Conservation (phyloP, 1,140 invertebrate species). For the Camponotus floridanus region DNA sequence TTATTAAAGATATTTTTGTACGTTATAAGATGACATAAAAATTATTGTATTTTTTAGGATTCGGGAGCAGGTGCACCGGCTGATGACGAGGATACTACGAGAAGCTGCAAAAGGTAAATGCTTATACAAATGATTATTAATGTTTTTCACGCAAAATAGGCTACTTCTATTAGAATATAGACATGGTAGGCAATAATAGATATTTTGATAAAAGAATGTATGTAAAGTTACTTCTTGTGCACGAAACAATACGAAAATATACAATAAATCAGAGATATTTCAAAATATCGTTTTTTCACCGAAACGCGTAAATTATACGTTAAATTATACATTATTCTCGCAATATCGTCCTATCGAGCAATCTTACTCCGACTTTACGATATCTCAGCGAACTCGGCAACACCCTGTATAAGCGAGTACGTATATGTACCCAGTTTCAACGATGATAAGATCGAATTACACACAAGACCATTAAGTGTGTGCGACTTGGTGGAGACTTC, state of each 20-base stretch:
- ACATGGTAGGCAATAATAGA: not conserved
- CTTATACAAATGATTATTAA: constrained; percentile 8
- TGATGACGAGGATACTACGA: constrained; percentile 85
- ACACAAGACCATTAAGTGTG: constrained; percentile 35
- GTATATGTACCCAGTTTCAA: constrained; percentile 6
- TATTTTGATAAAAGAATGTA: not conserved
- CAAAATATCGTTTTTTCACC: not conserved
- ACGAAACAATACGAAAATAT: not conserved
- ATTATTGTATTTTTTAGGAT: constrained; percentile 81
- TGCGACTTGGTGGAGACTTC: not conserved
- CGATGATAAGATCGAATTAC: constrained; percentile 47
- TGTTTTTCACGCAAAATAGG: not conserved
- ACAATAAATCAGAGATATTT: not conserved
- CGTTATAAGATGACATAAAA: not conserved
- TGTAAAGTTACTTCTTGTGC: not conserved
- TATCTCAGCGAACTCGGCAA: not conserved
- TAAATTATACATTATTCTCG: constrained; percentile 15
- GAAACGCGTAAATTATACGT: not conserved
- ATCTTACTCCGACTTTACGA: not conserved
- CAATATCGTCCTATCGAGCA: not conserved
- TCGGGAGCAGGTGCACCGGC: constrained; percentile 85
- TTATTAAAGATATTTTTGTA: not conserved
- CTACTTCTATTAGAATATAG: not conserved
- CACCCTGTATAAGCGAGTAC: constrained; percentile 33
- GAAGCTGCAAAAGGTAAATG: constrained; percentile 86